A percentile compares a stretch with the other conserved stretches of the same genome.
These are phyloP conservation scores for Parthenolecanium corni DNA, from an alignment of 2,888 invertebrate species.

Conservation along the genomic window DNA sequence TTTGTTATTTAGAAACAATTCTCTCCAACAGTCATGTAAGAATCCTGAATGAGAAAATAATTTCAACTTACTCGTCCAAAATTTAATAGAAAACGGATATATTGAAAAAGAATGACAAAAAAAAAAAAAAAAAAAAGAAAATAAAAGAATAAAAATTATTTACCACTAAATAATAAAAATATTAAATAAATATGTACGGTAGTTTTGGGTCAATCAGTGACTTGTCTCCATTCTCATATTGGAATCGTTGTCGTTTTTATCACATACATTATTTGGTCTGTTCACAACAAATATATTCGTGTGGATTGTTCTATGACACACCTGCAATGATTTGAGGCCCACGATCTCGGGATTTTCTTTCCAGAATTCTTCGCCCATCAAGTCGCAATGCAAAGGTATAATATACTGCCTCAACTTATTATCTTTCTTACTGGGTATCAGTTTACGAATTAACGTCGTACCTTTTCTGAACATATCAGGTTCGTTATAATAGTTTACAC, in stretches of 20 bases:
- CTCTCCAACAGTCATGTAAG: no score
- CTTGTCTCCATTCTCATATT: conserved; percentile 17
- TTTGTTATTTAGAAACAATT: no score
- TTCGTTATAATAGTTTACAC: conserved; percentile 86
- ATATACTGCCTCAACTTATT: conserved; percentile 42
- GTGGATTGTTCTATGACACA: conserved; percentile 22
- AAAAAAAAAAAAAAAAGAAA: no score
- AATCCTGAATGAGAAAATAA: no score
- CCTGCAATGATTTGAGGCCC: conserved; percentile 34
- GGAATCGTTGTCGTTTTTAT: conserved; percentile 20
- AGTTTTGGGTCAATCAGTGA: conserved; percentile 1
- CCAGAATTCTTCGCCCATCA: conserved; percentile 82
- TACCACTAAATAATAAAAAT: no score
- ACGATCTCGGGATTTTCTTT: conserved; percentile 54
- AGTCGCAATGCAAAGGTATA: conserved; percentile 61
- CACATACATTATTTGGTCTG: conserved; percentile 18
- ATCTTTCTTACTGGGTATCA: conserved; percentile 39
- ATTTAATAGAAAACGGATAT: no score
- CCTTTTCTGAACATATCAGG: conserved; percentile 79
- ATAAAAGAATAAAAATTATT: no score
- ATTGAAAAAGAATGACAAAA: no score
- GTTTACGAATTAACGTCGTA: conserved; percentile 63
- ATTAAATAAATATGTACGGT: no score
- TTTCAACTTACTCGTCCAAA: no score
- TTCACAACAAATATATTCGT: conserved; percentile 16